These are phyloP conservation scores for Eolophus roseicapilla DNA, from an alignment of 2,113 vertebrate genomes.

Conservation along the genomic window DNA sequence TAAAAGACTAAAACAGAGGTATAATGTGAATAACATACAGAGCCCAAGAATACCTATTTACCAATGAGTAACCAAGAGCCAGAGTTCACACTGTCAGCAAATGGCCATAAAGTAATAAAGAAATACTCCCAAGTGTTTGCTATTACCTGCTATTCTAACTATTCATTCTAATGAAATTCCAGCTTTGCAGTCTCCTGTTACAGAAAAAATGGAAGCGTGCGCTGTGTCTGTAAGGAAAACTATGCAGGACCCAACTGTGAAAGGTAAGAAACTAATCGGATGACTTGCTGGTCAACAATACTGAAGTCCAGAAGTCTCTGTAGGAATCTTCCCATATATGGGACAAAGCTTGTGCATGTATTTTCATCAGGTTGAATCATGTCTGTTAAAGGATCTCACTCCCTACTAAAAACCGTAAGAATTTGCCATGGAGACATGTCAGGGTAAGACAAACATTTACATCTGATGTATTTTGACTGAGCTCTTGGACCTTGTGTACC, in stretches of 20 bases:
- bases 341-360: not conserved
- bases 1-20: not conserved
- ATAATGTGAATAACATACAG: not conserved
- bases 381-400: not conserved
- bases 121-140: not conserved
- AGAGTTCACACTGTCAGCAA: not conserved
- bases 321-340: not conserved
- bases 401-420: not conserved
- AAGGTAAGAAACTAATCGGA: slow-evolving; percentile 76
- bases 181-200: slow-evolving; percentile 92
- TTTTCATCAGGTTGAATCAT: not conserved
- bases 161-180: slow-evolving; percentile 34
- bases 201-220: slow-evolving; percentile 75
- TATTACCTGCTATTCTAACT: not conserved
- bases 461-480: not conserved
- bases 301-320: not conserved
- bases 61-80: not conserved
- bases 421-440: not conserved
- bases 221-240: slow-evolving; percentile 90
- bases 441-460: not conserved
- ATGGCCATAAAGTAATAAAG: not conserved
- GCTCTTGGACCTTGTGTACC: not conserved
- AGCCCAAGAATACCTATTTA: not conserved
- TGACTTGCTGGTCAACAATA: not conserved
- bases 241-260: slow-evolving; percentile 93